phyloP scores from a whole-genome alignment of 2,888 invertebrate species.

The Calliopum simillimum region DNA sequence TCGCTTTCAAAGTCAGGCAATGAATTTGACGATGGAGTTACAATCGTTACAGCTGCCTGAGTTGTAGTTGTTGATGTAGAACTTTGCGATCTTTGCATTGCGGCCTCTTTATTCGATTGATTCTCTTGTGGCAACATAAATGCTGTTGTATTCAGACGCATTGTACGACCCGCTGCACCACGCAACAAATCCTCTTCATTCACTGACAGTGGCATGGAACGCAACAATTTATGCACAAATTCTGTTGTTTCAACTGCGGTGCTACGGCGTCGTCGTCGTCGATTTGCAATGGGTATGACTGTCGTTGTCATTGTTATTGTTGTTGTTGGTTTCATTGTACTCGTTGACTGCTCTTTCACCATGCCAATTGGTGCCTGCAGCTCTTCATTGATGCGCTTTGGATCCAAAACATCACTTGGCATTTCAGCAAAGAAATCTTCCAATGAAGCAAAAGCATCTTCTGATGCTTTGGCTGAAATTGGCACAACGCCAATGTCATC shows the following conservation, averaged over 20 bases:
- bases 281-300: neutral
- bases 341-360: neutral
- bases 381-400: constrained; percentile 60
- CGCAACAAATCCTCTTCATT: constrained; percentile 52
- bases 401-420: constrained; percentile 57
- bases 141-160: constrained; percentile 60
- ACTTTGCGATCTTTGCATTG: neutral
- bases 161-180: constrained; percentile 50
- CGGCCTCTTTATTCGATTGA: neutral
- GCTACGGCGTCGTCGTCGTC: constrained; percentile 36
- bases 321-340: neutral
- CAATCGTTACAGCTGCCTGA: constrained; percentile 10
- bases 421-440: constrained; percentile 59
- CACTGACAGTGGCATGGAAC: constrained; percentile 56
- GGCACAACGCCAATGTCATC: constrained; percentile 50
- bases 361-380: constrained; percentile 42
- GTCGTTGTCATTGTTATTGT: constrained; percentile 16
- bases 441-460: constrained; percentile 44
- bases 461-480: constrained; percentile 12
- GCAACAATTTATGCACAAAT: constrained; percentile 61
- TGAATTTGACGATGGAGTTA: neutral
- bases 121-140: constrained; percentile 52
- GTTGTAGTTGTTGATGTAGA: constrained; percentile 20
- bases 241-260: constrained; percentile 50
- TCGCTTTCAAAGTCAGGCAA: neutral